Base-by-base conservation (phyloP, 23 tunicate genomes). In the Phallusia fumigata region DNA sequence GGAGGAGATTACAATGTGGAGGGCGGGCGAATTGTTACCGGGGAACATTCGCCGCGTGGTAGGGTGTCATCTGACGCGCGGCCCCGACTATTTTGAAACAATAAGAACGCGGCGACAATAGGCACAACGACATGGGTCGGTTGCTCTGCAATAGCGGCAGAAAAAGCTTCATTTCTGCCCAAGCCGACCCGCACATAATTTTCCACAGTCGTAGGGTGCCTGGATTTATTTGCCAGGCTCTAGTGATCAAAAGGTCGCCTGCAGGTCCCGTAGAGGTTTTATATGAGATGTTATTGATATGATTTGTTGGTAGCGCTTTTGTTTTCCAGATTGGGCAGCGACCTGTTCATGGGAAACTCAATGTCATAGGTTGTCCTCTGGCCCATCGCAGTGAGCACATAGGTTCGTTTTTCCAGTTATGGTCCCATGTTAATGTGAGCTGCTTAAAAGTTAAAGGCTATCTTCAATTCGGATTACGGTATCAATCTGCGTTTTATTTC, bases 1-100 rank as follows among this genome's bases (percentile, higher is more conserved):
- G 69, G 69, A 58, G 69, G 69, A 24, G 28, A 58, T 58, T 58
- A 58, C 69, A 58, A 58, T 58, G 69, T 24, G 69, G 69, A 58
- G 69, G 69, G 69, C 69, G 69, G 69, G 69, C 69, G 69, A 24
- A 58, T 58, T 58, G 69, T 58, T 58, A 58, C 69, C 69, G 69
- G 69, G 69, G 69, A 58, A 58, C 69, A 58, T 24, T 58, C 69
- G 69, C 69, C 69, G 69, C 69, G 69, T 58, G 69, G 69, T 58
- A 21, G 11, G 69, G 69, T 58, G 69, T 58, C 69, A 58, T 58
- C 69, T 58, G 28, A 58, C 69, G 69, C 69, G 69, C 69, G 11
- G 69, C 26, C 16, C 69, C 69, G 69, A 58, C 69, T 58, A 58
- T 58, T 58, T 58, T 58, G 69, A 58, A 58, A 58, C 69, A 58